Percentiles rank a stretch among this genome's conserved stretches.
Conservation (phyloP, 2,888 invertebrate genomes). For the Cataglyphis cursor region DNA sequence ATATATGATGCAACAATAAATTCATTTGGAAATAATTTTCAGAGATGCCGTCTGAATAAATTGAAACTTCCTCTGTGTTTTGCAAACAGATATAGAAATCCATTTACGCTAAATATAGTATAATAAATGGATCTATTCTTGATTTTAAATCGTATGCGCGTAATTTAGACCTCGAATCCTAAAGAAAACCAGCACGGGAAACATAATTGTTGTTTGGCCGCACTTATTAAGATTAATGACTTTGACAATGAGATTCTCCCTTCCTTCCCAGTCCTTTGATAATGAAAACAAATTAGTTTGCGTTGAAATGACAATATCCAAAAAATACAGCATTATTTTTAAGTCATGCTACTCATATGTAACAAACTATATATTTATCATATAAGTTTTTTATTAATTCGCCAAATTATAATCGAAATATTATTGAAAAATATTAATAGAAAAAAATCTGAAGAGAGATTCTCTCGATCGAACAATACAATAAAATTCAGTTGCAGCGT, state of each 20-base stretch:
- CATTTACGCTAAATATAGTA: constrained; percentile 34
- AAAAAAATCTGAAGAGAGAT: constrained; percentile 4
- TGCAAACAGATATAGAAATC: constrained; percentile 29
- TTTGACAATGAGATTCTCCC: constrained; percentile 34
- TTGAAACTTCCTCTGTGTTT: constrained; percentile 25
- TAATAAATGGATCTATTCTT: constrained; percentile 34
- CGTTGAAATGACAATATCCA: constrained; percentile 2
- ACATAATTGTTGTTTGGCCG: constrained; percentile 32
- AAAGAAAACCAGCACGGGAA: constrained; percentile 29
- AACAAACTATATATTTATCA: not conserved
- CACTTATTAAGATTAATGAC: constrained; percentile 63
- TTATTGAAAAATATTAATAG: not conserved
- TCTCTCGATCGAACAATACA: not conserved
- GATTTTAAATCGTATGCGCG: constrained; percentile 14
- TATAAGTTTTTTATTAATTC: not conserved
- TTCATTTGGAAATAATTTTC: constrained; percentile 26
- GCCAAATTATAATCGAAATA: constrained; percentile 9
- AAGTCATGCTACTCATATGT: constrained; percentile 5
- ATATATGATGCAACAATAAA: constrained; percentile 17
- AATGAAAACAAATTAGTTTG: constrained; percentile 20
- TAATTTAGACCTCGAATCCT: not conserved
- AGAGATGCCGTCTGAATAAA: constrained; percentile 26
- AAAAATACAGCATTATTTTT: constrained; percentile 5
- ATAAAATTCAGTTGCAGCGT: constrained; percentile 4
- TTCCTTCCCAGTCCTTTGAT: constrained; percentile 34